Evolutionary conservation across 1,140 invertebrate genomes (phyloP), one percentile per base, ranked within the genome.

Genomic region (Trichomalopsis sarcophagae): DNA sequence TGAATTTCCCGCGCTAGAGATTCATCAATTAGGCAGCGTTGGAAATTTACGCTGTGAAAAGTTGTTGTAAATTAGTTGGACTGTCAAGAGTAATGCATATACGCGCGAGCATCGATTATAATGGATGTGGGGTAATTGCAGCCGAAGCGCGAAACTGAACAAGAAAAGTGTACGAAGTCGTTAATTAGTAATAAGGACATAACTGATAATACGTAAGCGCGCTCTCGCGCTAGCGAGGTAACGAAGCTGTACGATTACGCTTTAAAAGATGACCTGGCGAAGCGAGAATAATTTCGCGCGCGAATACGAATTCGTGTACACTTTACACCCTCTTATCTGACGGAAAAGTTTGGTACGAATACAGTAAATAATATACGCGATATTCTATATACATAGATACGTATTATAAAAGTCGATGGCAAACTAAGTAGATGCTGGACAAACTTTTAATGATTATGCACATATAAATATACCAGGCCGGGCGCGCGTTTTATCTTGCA

Each of bases 361-460:
- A 27, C 17, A 75, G n/a, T 73, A 44, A 81, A 71, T 71, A 44
- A 81, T 81, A 23, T 69, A 33, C 27, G 10, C 47, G 17, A 74
- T 27, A 27, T 55, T 82, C 40, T 62, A 50, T 17, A 50, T 17
- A 50, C 13, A 50, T 50, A 50, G 2, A 50, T 17, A 50, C 47
- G 3, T 5, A 50, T 17, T n/a, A 33, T 47, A 44, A 71, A 44
- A 81, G 27, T 33, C 21, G 7, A 14, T 36, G 69, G 23, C 11
- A 74, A 74, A 76, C 50, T 75, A 75, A 36, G 81, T 75, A 40
- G 73, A 27, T 76, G 9, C 9, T 76, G 9, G 17, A 75, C 30
- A 73, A 82, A 82, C 50, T 82, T 82, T 75, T 82, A 82, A 82
- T 66, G 73, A 66, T 82, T 40, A 76, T 44, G 71, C 75, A 76